Base-by-base conservation (phyloP, 2,113 vertebrate genomes). In the Stictonetta naevosa region DNA sequence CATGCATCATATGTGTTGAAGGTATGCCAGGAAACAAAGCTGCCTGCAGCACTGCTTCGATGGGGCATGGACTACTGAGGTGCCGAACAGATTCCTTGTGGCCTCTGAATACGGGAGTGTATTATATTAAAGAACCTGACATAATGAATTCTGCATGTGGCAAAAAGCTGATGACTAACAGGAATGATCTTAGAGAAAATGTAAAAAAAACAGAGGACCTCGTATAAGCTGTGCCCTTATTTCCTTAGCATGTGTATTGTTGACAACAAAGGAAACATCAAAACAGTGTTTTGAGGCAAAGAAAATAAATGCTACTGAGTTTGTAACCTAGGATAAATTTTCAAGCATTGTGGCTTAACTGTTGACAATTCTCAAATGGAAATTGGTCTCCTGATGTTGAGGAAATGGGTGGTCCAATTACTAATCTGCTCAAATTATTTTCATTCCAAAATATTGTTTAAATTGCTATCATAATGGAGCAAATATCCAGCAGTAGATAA, bases 1-100 rank as follows among this genome's bases (percentile, higher is more conserved):
- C 0, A 0, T 6, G 13, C 10, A 31, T 10, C 0, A 0, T 28
- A 21, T 23, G 11, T 0, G 0, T 4, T 48, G 60, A 48, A 60
- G 34, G 48, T 18, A 20, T 7, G 4, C 23, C 42, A 59, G 22
- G 26, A 78, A 64, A 68, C 15, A 82, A 77, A 46, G 64, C 40
- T 88, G 40, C 46, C 10, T 38, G 6, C 0, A 2, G 17, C 4
- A 2, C 38, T 28, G 17, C 19, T 38, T 44, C 74, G n/a, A 91
- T 5, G 16, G 23, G 23, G 20, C 17, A 69, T 12, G 62, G 36
- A 19, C 26, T 83, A 36, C n/a, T 63, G n/a, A 82, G 26, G 67
- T 66, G 36, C 64, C 34, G 34, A 60, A 50, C 7, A 52, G 60
- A 56, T 56, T 79, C 60, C 81, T 22, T 36, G 52, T 48, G 10